Evolutionary conservation across 2,113 vertebrate genomes (phyloP).

Genomic region (Pollimyrus isidori): DNA sequence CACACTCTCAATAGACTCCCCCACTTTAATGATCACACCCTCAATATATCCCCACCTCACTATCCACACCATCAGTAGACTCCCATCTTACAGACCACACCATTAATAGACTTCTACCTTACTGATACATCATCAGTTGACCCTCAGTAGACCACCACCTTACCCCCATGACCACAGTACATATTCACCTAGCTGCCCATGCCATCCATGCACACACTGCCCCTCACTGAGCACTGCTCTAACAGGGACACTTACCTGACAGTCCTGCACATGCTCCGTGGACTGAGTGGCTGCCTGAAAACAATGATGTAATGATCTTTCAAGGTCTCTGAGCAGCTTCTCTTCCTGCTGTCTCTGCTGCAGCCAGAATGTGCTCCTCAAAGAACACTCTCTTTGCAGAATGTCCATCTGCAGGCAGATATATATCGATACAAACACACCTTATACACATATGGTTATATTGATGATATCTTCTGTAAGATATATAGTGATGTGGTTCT

Average conservation of each 20-base stretch:
- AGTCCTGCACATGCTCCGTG: constrained; percentile 51
- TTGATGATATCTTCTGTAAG: neutral
- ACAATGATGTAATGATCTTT: constrained; percentile 41
- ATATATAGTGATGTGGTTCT: neutral
- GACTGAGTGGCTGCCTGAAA: constrained; percentile 41
- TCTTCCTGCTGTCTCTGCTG: constrained; percentile 64
- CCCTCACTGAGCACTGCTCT: neutral
- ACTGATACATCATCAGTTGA: neutral
- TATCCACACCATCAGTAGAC: constrained; percentile 21
- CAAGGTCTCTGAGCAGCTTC: constrained; percentile 51
- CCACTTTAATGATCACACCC: neutral
- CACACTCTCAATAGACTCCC: constrained; percentile 18
- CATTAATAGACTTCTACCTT: neutral
- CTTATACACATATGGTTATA: neutral
- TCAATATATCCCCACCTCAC: neutral
- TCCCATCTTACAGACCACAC: neutral
- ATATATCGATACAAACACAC: neutral
- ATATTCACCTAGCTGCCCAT: neutral
- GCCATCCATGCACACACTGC: neutral
- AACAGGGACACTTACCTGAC: neutral
- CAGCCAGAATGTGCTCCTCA: constrained; percentile 59
- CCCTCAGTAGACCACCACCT: neutral
- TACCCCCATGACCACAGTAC: neutral
- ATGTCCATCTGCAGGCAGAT: constrained; percentile 53
- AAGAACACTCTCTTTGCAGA: constrained; percentile 63